These are phyloP conservation scores for Hymenopus coronatus DNA, from an alignment of 2,888 invertebrate genomes.

Conservation along the genomic window DNA sequence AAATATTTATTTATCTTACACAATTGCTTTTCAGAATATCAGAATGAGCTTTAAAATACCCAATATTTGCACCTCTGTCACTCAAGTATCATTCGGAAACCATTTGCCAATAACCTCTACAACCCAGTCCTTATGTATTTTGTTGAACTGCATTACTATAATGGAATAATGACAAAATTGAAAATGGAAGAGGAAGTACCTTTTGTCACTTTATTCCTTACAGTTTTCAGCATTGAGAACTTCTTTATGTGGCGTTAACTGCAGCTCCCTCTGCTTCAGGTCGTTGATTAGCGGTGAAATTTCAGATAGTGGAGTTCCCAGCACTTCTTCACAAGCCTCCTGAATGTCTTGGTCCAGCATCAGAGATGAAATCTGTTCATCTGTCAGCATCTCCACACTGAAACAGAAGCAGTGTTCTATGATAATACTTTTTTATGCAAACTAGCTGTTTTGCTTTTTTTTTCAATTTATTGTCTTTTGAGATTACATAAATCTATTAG, in stretches of 20 bases:
- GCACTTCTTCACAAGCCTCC: slow-evolving; percentile 65
- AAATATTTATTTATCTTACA: neutral
- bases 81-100: neutral
- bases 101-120: neutral
- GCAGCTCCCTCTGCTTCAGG: slow-evolving; percentile 2
- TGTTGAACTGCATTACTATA: too few species aligned
- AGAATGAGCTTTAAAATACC: neutral
- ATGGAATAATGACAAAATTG: neutral
- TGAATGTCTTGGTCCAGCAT: slow-evolving; percentile 72
- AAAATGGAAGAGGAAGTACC: neutral
- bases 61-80: neutral
- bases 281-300: slow-evolving; percentile 45
- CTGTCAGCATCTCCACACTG: slow-evolving; percentile 73
- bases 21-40: neutral
- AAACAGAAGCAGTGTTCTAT: neutral
- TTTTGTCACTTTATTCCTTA: neutral
- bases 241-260: neutral
- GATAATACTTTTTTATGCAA: too few species aligned
- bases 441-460: too few species aligned
- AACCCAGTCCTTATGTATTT: too few species aligned
- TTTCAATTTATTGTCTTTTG: too few species aligned
- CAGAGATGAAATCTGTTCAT: slow-evolving; percentile 70
- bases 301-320: slow-evolving; percentile 57
- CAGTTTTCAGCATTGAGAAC: neutral
- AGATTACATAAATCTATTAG: too few species aligned